Evolutionary conservation across 2,113 vertebrate genomes (phyloP).

Genomic region (Chrysemys picta): DNA sequence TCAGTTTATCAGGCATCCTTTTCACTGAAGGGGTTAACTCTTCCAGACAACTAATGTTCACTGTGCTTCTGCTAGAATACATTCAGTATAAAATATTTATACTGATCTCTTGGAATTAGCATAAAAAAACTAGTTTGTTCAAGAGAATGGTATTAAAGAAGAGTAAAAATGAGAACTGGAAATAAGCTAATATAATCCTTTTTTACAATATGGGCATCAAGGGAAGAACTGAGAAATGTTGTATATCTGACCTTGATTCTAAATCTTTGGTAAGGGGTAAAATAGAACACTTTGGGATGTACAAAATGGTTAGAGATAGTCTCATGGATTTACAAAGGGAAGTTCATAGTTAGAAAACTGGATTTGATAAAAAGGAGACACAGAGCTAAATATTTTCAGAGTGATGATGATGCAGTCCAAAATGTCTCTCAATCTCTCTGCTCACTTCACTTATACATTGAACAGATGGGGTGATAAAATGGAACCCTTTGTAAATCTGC

Average conservation of each 20-base stretch:
- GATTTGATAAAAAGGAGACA: neutral
- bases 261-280: neutral
- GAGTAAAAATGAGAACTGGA: neutral
- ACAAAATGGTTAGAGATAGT: neutral
- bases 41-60: conserved; percentile 59
- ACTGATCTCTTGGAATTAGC: conserved; percentile 7
- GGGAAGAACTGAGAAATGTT: neutral
- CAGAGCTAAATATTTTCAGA: neutral
- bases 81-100: conserved; percentile 72
- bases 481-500: neutral
- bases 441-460: neutral
- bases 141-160: conserved; percentile 36
- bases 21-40: conserved; percentile 66
- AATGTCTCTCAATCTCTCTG: neutral
- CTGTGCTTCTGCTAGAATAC: conserved; percentile 18
- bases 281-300: neutral
- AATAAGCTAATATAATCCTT: conserved; percentile 22
- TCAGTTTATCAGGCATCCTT: conserved; percentile 66
- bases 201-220: neutral
- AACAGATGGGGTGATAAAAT: neutral
- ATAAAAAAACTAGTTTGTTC: conserved; percentile 48
- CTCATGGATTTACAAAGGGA: conserved; percentile 25
- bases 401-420: neutral
- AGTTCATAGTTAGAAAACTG: neutral
- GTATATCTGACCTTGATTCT: neutral